These are phyloP conservation scores for Drosophila ochracea DNA, from an alignment of 2,888 invertebrate genomes.

Conservation along the genomic window DNA sequence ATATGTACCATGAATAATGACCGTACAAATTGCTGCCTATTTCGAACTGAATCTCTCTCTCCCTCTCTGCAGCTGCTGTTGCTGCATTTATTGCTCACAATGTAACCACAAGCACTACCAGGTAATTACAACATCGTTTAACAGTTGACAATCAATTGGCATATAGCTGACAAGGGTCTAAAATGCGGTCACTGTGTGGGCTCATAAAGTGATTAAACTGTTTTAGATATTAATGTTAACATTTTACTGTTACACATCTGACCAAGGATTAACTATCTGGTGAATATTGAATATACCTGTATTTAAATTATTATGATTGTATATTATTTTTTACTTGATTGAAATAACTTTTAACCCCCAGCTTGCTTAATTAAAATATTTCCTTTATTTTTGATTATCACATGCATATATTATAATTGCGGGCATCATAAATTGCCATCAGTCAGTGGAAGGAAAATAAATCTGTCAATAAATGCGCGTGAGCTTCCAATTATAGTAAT, in stretches of 20 bases:
- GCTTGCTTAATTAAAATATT: conserved; percentile 52
- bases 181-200: conserved; percentile 15
- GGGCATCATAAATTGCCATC: conserved; percentile 42
- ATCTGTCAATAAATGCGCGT: conserved; percentile 50
- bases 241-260: conserved; percentile 1
- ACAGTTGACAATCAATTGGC: conserved; percentile 70
- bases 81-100: conserved; percentile 34
- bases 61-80: conserved; percentile 39
- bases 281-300: conserved; percentile 1
- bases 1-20: conserved; percentile 77
- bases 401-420: conserved; percentile 29
- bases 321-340: neutral
- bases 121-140: conserved; percentile 74
- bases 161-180: conserved; percentile 48
- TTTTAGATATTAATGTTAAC: neutral
- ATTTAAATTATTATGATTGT: neutral
- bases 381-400: conserved; percentile 16
- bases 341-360: neutral
- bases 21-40: conserved; percentile 68
- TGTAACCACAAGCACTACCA: conserved; percentile 62
- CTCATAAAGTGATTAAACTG: neutral
- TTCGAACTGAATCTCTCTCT: conserved; percentile 38
- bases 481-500: conserved; percentile 52
- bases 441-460: conserved; percentile 36
- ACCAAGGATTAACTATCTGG: conserved; percentile 1